phyloP scores from a whole-genome alignment of 2,888 invertebrate species.

The Anorthoa munda region DNA sequence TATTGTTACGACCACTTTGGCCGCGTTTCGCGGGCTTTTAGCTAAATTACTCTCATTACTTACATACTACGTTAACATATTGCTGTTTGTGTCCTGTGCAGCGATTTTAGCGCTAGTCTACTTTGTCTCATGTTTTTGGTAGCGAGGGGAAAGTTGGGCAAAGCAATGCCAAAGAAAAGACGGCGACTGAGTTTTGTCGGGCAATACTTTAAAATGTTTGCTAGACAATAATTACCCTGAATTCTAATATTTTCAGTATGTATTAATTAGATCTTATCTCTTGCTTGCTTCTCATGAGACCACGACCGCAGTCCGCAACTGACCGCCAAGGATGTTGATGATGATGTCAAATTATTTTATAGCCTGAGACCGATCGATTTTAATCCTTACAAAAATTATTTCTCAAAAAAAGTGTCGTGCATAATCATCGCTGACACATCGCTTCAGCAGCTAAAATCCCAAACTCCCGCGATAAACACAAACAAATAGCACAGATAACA shows the following conservation, averaged over 20 bases:
- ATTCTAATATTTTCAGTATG: no score
- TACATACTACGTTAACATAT: conserved; percentile 79
- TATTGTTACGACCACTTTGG: conserved; percentile 83
- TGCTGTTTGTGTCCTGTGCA: conserved; percentile 54
- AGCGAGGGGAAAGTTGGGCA: background rate
- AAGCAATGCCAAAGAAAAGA: background rate
- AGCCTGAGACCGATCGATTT: background rate
- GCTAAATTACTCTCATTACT: conserved; percentile 85
- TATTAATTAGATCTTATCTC: no score
- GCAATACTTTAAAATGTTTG: background rate
- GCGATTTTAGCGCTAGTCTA: conserved; percentile 61
- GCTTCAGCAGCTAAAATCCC: conserved; percentile 61
- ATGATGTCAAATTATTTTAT: background rate
- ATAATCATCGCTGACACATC: background rate
- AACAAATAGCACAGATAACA: conserved; percentile 75
- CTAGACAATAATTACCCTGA: background rate
- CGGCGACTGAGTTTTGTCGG: background rate
- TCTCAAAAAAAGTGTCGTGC: background rate
- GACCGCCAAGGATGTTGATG: no score
- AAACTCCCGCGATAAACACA: conserved; percentile 56
- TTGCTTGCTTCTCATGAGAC: no score
- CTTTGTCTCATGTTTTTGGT: conserved; percentile 22
- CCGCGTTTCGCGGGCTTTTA: conserved; percentile 84
- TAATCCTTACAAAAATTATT: background rate
- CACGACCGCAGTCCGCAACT: no score